Percentiles rank a stretch among this genome's conserved stretches.
Conservation (phyloP, 2,888 invertebrate species). For the Rhopalosiphum nymphaeae region DNA sequence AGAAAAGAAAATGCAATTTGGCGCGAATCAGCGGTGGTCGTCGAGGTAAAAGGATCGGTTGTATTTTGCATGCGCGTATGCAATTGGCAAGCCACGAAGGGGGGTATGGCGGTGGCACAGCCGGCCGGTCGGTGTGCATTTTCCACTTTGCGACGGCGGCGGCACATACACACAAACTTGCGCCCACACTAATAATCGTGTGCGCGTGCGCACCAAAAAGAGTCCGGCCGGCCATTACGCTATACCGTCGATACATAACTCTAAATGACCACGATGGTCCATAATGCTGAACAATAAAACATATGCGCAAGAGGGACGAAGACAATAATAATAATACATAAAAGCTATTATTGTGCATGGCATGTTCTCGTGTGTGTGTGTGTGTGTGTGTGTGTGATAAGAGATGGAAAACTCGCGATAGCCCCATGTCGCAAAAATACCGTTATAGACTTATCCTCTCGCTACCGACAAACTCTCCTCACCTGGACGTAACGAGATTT, state of each 20-base stretch:
- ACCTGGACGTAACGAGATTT: neutral
- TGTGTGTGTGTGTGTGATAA: neutral
- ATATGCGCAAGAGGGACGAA: neutral
- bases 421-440: neutral
- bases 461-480: neutral
- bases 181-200: neutral
- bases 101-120: neutral
- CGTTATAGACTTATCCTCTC: conserved; percentile 13
- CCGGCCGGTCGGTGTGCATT: neutral
- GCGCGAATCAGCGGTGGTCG: neutral
- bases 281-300: neutral
- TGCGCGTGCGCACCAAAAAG: neutral
- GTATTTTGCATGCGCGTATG: neutral
- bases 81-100: neutral
- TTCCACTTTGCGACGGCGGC: neutral
- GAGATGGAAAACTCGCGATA: conserved; percentile 25
- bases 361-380: neutral
- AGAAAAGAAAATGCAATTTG: neutral
- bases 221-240: neutral
- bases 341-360: neutral
- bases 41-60: neutral
- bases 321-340: neutral
- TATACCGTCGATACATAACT: neutral
- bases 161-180: neutral
- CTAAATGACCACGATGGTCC: neutral